Percentiles rank a stretch among this genome's conserved stretches.
phyloP scores from a whole-genome alignment of 2,888 invertebrate genomes.

The Cistogaster globosa region DNA sequence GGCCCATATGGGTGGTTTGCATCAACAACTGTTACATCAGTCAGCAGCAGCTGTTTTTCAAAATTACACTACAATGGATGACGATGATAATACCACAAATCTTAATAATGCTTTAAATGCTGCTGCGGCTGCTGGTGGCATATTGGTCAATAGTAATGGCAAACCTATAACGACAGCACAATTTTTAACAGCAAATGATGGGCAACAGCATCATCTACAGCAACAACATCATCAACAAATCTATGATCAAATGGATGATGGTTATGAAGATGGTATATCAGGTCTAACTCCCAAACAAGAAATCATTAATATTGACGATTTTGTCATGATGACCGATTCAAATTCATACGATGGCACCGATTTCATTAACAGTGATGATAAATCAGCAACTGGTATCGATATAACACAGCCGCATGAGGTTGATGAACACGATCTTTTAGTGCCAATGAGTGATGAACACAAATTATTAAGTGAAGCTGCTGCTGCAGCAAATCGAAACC shows the following conservation, averaged over 20 bases:
- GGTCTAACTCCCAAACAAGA: constrained; percentile 80
- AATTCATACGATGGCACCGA: constrained; percentile 82
- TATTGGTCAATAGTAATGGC: constrained; percentile 66
- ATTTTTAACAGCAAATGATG: constrained; percentile 64
- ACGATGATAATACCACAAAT: constrained; percentile 75
- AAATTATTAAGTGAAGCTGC: constrained; percentile 73
- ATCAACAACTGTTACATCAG: constrained; percentile 82
- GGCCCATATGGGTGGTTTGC: constrained; percentile 81
- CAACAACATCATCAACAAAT: constrained; percentile 75
- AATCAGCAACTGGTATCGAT: constrained; percentile 68
- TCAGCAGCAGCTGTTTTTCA: constrained; percentile 81
- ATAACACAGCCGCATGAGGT: constrained; percentile 70
- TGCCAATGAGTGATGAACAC: constrained; percentile 78
- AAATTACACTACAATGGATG: constrained; percentile 80
- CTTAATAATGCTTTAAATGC: constrained; percentile 71
- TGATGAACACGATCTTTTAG: constrained; percentile 76
- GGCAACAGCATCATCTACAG: constrained; percentile 73
- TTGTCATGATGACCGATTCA: constrained; percentile 82
- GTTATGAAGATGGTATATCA: constrained; percentile 75
- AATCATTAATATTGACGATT: constrained; percentile 83
- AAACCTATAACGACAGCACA: constrained; percentile 66
- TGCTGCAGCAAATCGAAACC: constrained; percentile 68
- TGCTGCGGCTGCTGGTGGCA: constrained; percentile 64
- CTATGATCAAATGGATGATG: constrained; percentile 77
- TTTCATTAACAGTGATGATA: constrained; percentile 76